A percentile compares a stretch with the other conserved stretches of the same genome.
These are phyloP conservation scores for Adelosebastes latens DNA, from an alignment of 2,797 vertebrate species.

Conservation along the genomic window DNA sequence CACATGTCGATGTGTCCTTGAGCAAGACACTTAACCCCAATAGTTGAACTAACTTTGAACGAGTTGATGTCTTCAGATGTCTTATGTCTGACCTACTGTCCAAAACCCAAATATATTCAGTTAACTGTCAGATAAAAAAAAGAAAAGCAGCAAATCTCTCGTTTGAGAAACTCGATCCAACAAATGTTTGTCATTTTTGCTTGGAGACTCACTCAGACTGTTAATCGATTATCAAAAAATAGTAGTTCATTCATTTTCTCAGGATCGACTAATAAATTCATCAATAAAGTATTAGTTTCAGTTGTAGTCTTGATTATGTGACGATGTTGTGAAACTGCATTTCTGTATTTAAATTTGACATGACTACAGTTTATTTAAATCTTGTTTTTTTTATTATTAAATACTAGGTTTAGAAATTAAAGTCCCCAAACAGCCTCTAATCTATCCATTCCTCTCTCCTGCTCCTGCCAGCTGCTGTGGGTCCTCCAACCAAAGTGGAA, in stretches of 20 bases:
- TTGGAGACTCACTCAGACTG: background rate
- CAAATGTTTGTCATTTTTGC: background rate
- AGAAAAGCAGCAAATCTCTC: background rate
- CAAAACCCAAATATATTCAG: background rate
- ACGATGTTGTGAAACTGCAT: background rate
- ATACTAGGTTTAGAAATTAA: background rate
- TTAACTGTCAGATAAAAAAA: no score
- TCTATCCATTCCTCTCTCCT: background rate
- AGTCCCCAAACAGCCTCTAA: background rate
- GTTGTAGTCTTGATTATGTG: background rate
- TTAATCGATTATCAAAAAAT: background rate
- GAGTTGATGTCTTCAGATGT: no score
- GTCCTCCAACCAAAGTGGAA: slow-evolving; percentile 71
- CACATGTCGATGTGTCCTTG: no score
- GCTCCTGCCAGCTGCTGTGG: slow-evolving; percentile 62
- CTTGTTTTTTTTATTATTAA: background rate
- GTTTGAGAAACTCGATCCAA: background rate
- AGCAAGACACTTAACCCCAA: no score
- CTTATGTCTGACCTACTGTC: no score
- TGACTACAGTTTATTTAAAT: background rate
- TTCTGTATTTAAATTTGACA: background rate
- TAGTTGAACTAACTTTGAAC: no score
- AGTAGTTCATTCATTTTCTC: no score
- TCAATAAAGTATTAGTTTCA: background rate
- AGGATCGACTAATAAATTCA: background rate